Percentiles rank a stretch among this genome's conserved stretches.
Conservation (phyloP, 2,113 vertebrate genomes). For the Indicator maculatus region DNA sequence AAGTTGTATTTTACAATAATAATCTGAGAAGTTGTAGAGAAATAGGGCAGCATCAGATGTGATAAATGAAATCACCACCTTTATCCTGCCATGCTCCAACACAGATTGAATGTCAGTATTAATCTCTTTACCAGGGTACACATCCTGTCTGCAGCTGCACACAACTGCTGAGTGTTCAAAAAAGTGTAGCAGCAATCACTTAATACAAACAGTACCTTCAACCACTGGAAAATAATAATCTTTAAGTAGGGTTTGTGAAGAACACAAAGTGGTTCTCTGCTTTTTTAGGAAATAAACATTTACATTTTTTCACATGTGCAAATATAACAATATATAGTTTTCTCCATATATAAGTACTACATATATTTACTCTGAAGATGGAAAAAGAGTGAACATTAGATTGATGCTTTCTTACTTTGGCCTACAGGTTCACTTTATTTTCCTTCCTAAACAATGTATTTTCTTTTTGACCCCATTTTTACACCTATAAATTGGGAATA, state of each 20-base stretch:
- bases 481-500: neutral
- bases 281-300: neutral
- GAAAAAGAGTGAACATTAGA: neutral
- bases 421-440: neutral
- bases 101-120: neutral
- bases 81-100: neutral
- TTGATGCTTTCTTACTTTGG: neutral
- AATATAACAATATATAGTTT: neutral
- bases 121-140: neutral
- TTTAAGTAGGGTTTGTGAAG: neutral
- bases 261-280: neutral
- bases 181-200: neutral
- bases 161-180: neutral
- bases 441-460: neutral
- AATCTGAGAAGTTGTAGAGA: neutral
- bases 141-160: neutral
- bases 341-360: accelerated
- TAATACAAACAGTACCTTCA: neutral
- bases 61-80: neutral
- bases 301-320: neutral
- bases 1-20: neutral
- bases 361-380: neutral
- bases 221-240: neutral
- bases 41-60: neutral
- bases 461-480: neutral